Conservation (phyloP, 1,140 invertebrate genomes). For the Drosophila sp. region DNA sequence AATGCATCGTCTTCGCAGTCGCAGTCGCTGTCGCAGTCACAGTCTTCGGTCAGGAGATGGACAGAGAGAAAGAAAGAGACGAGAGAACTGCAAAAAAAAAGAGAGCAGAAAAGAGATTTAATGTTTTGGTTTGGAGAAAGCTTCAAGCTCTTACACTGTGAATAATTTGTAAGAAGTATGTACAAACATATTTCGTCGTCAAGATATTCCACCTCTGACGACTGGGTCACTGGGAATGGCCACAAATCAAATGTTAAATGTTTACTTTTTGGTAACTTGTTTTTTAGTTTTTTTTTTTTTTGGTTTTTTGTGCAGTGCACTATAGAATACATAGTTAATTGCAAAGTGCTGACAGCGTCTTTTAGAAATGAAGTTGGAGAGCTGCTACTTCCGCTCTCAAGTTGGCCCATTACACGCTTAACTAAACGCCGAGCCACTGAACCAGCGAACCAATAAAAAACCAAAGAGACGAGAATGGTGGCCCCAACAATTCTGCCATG, state of each 20-base stretch:
- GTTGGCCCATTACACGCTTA: constrained; percentile 72
- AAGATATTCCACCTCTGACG: neutral
- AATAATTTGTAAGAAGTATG: neutral
- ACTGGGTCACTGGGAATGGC: neutral
- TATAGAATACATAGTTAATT: constrained; percentile 33
- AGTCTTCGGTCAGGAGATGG: constrained; percentile 26
- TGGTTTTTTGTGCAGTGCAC: neutral
- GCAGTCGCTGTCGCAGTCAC: neutral
- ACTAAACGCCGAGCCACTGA: constrained; percentile 49
- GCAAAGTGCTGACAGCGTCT: constrained; percentile 39
- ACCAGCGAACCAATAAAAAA: constrained; percentile 66
- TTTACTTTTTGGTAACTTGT: neutral
- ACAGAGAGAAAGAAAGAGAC: neutral
- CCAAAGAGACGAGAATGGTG: neutral
- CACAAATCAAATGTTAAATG: constrained; percentile 2
- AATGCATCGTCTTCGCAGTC: constrained; percentile 38
- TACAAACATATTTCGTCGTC: too few relatives aligned
- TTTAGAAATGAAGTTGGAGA: constrained; percentile 14
- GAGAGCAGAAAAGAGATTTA: neutral
- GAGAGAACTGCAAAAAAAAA: neutral
- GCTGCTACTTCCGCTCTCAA: constrained; percentile 55
- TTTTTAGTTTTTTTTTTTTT: constrained; percentile 5
- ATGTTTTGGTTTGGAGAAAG: constrained; percentile 1
- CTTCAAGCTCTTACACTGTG: neutral
- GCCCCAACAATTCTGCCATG: neutral